These are phyloP conservation scores for Pocota personata DNA, from an alignment of 2,888 invertebrate species.

Conservation along the genomic window DNA sequence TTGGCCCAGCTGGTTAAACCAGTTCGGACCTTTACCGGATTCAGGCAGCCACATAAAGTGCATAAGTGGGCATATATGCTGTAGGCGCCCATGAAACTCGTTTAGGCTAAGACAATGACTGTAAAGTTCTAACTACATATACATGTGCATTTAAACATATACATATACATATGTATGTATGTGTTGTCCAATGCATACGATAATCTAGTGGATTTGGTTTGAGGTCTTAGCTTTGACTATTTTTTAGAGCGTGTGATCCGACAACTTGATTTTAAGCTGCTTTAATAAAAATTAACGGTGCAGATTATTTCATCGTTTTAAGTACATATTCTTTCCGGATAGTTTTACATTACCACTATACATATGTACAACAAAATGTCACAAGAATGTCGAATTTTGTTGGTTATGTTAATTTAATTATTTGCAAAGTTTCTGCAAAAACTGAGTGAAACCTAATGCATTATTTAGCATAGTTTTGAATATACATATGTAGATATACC, in stretches of 20 bases:
- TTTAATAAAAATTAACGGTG: not conserved
- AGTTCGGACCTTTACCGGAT: constrained; percentile 30
- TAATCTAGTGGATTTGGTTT: not conserved
- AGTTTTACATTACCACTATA: not conserved
- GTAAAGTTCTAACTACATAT: constrained; percentile 1
- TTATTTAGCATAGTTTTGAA: too few species aligned
- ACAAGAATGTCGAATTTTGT: not conserved
- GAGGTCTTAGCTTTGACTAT: constrained; percentile 22
- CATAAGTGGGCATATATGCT: not conserved
- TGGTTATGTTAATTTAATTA: not conserved
- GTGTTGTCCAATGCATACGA: not conserved
- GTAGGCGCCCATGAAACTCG: constrained; percentile 10
- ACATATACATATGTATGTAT: not conserved
- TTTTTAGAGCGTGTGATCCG: constrained; percentile 46
- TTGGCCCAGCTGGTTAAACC: constrained; percentile 11
- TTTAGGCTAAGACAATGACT: not conserved
- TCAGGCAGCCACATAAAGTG: not conserved
- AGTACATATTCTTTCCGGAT: not conserved
- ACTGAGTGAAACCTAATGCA: too few species aligned
- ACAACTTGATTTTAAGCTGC: constrained; percentile 30
- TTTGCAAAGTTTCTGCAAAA: too few species aligned
- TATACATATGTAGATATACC: too few species aligned
- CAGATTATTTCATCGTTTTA: constrained; percentile 5
- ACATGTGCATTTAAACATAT: too few species aligned
- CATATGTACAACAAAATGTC: too few species aligned